Evolutionary conservation across 2,888 invertebrate species (phyloP).

Genomic region (Megalurothrips usitatus): DNA sequence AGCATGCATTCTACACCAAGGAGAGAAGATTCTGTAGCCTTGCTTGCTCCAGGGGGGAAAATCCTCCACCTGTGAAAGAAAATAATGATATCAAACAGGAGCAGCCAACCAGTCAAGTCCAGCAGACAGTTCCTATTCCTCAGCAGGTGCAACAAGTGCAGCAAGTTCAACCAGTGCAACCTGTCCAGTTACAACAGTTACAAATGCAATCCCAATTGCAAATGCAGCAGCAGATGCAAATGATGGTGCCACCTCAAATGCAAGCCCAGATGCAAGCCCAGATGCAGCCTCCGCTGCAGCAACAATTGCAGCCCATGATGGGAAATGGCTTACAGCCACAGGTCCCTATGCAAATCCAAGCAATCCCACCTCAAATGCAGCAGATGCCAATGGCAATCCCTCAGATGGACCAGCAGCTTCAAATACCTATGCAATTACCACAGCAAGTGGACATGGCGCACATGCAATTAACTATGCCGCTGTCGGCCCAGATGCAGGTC

Average conservation of each 20-base stretch:
- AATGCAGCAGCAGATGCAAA: constrained; percentile 13
- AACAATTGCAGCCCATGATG: constrained; percentile 36
- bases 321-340: neutral
- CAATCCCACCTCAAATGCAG: neutral
- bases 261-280: constrained; percentile 47
- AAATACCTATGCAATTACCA: neutral
- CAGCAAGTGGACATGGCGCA: neutral
- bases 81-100: constrained; percentile 6
- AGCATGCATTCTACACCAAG: constrained; percentile 80
- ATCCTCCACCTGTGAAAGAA: neutral
- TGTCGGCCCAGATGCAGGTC: neutral
- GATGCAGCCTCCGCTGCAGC: constrained; percentile 52
- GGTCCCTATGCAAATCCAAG: neutral
- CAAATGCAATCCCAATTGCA: neutral
- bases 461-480: neutral
- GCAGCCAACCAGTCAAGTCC: neutral
- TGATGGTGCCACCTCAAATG: constrained; percentile 3
- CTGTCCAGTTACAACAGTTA: neutral
- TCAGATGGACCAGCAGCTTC: neutral
- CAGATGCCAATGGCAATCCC: neutral
- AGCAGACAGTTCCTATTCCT: neutral
- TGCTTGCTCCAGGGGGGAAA: constrained; percentile 60
- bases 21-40: constrained; percentile 77
- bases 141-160: neutral
- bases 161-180: constrained; percentile 2